Percentiles rank a stretch among this genome's conserved stretches.
Evolutionary conservation across 1,140 invertebrate species (phyloP).

Genomic region (Mactra quadrangularis): DNA sequence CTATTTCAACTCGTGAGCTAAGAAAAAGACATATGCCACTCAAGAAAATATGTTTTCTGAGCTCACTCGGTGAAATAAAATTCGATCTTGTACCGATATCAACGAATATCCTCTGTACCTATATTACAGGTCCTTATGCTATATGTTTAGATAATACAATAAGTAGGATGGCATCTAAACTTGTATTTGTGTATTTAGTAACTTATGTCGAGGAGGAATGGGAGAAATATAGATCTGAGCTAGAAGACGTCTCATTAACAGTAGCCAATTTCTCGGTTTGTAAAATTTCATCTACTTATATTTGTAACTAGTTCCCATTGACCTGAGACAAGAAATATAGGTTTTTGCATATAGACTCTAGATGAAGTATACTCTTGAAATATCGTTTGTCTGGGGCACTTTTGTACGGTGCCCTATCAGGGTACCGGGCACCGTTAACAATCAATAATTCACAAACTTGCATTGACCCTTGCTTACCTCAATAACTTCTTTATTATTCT

Average conservation of each 20-base stretch:
- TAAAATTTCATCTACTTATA: neutral
- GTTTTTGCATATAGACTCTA: neutral
- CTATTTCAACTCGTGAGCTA: too few relatives aligned
- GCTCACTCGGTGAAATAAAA: too few relatives aligned
- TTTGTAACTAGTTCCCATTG: neutral
- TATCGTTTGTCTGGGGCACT: neutral
- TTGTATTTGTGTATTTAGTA: slow-evolving; percentile 96
- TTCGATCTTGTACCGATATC: too few relatives aligned
- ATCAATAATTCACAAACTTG: neutral
- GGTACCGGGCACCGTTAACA: neutral
- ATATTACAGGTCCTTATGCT: slow-evolving; percentile 89
- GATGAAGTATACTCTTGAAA: neutral
- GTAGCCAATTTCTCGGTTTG: slow-evolving; percentile 94
- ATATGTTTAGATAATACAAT: slow-evolving; percentile 98
- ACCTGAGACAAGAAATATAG: neutral
- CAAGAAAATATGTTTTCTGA: too few relatives aligned
- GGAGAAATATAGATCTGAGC: slow-evolving; percentile 95
- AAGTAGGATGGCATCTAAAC: slow-evolving; percentile 94
- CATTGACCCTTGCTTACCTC: too few relatives aligned
- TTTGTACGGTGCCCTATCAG: neutral
- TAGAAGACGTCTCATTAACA: slow-evolving; percentile 93
- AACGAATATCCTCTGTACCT: too few relatives aligned
- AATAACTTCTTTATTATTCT: too few relatives aligned
- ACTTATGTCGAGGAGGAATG: slow-evolving; percentile 96
- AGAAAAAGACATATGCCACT: too few relatives aligned